A percentile compares a stretch with the other conserved stretches of the same genome.
Evolutionary conservation across 2,797 vertebrate species (phyloP).

Genomic region (Rhabdophis nuchalis): DNA sequence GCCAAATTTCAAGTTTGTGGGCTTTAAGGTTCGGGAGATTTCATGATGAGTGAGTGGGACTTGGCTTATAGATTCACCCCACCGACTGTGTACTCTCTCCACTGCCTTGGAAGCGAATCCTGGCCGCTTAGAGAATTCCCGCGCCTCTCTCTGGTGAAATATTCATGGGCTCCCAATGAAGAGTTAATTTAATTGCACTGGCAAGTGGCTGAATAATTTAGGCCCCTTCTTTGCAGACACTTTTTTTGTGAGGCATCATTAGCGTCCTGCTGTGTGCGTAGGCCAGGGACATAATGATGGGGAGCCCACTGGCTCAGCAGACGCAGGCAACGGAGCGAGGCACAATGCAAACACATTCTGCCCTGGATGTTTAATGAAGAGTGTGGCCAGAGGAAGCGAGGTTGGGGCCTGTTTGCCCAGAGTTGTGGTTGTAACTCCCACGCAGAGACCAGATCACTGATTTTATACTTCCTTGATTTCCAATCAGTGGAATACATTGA

Average conservation of each 20-base stretch:
- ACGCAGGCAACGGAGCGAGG: accelerated
- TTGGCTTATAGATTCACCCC: too few species aligned
- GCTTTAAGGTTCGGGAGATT: too few species aligned
- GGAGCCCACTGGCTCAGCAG: neutral
- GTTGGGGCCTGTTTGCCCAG: neutral
- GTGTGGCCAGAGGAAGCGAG: neutral
- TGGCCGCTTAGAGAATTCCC: neutral
- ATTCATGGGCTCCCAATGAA: constrained; percentile 49
- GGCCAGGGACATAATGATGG: neutral
- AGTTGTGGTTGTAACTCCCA: neutral
- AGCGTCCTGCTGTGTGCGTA: constrained; percentile 21
- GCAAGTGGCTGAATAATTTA: constrained; percentile 67
- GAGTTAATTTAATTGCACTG: constrained; percentile 66
- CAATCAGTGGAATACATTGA: neutral
- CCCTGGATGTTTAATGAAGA: neutral
- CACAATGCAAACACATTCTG: neutral
- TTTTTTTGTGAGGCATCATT: constrained; percentile 48
- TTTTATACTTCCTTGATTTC: neutral
- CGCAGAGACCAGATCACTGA: neutral
- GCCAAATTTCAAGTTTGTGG: too few species aligned
- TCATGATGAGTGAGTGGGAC: too few species aligned
- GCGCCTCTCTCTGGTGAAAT: constrained; percentile 46
- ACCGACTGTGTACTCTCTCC: too few species aligned
- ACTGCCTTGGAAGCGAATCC: neutral
- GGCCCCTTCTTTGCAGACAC: neutral